Conservation (phyloP, 2,113 vertebrate species). For the Stegastes partitus region DNA sequence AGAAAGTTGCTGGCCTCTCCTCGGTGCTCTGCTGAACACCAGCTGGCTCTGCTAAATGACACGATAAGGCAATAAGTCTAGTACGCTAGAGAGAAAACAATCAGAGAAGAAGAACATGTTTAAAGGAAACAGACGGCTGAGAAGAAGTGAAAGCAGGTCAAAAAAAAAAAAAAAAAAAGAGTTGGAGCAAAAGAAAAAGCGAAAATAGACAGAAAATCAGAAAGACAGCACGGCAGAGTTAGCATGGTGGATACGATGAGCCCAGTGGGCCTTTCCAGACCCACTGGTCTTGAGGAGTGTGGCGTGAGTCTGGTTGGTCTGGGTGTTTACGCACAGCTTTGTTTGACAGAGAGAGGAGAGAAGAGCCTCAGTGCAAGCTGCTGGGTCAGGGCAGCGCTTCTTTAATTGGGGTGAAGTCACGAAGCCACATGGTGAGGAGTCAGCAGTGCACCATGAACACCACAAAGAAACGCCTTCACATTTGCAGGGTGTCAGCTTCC, state of each 20-base stretch:
- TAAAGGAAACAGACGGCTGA: neutral
- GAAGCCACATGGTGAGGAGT: slow-evolving; percentile 3
- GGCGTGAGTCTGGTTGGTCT: neutral
- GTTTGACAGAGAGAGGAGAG: neutral
- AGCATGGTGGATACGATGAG: slow-evolving; percentile 9
- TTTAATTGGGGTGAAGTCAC: slow-evolving; percentile 34
- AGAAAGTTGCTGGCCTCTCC: neutral
- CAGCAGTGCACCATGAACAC: no score
- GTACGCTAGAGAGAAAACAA: neutral
- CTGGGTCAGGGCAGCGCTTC: slow-evolving; percentile 16
- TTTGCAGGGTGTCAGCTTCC: neutral
- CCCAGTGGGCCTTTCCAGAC: neutral
- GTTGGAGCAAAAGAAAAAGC: neutral
- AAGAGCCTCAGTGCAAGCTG: neutral
- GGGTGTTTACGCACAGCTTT: neutral
- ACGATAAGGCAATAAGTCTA: neutral
- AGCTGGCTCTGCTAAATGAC: slow-evolving; percentile 18
- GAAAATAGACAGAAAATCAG: slow-evolving; percentile 19
- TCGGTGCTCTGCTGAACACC: neutral
- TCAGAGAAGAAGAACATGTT: neutral
- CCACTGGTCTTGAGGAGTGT: neutral
- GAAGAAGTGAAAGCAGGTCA: neutral
- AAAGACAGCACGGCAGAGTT: neutral
- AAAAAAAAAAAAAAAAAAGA: neutral
- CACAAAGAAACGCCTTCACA: neutral